A percentile compares a stretch with the other conserved stretches of the same genome.
phyloP scores from a whole-genome alignment of 2,797 vertebrate species.

The Pangasius larnaudii region DNA sequence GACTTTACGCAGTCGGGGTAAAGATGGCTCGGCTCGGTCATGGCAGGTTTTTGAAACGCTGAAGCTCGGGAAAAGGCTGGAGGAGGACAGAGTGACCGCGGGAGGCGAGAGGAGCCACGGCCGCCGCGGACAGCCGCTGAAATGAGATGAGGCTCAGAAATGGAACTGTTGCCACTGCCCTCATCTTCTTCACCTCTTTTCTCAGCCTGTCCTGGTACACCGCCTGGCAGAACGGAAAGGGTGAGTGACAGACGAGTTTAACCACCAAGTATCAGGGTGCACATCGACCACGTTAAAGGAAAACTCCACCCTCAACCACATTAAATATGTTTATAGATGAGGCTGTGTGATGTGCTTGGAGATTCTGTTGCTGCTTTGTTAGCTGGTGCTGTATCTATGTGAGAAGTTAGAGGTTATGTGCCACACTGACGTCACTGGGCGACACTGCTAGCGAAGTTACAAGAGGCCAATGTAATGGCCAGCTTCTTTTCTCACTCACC shows the following conservation, averaged over 20 bases:
- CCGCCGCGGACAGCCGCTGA: conserved; percentile 85
- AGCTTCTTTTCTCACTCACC: not conserved
- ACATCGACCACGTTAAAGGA: not conserved
- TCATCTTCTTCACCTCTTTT: conserved; percentile 95
- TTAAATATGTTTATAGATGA: not conserved
- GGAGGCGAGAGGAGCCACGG: conserved; percentile 56
- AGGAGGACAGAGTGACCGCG: conserved; percentile 59
- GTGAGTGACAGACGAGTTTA: conserved; percentile 70
- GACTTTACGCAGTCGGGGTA: not conserved
- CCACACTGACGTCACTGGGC: not conserved
- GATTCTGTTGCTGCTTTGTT: not conserved
- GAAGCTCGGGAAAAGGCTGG: conserved; percentile 16
- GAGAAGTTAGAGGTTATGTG: not conserved
- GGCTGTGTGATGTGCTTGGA: not conserved
- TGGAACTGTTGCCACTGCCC: conserved; percentile 98
- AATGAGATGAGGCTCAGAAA: conserved; percentile 99
- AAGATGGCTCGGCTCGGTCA: conserved; percentile 18
- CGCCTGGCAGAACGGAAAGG: conserved; percentile 99
- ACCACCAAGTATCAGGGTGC: not conserved
- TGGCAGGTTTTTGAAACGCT: conserved; percentile 37
- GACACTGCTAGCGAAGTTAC: not conserved
- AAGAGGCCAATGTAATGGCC: not conserved
- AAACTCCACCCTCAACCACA: not conserved
- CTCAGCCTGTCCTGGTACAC: conserved; percentile 98
- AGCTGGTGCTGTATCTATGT: not conserved